A percentile compares a stretch with the other conserved stretches of the same genome.
Conservation (phyloP, 2,113 vertebrate genomes). For the Diphyllodes magnificus region DNA sequence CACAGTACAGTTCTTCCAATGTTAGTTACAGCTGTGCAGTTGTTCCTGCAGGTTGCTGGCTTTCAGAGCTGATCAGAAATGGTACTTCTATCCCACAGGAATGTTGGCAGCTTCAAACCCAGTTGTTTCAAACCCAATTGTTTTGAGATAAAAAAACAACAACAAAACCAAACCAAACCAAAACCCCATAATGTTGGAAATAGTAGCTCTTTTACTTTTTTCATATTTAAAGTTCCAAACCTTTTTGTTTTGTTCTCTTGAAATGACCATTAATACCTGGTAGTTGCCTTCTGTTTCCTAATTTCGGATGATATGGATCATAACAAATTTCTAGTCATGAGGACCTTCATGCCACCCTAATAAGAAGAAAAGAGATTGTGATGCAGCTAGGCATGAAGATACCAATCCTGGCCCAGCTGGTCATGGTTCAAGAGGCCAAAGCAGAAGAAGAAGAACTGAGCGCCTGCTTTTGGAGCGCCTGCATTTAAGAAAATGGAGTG, state of each 20-base stretch:
- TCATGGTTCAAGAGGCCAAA: background rate
- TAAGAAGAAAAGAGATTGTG: background rate
- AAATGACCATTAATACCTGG: background rate
- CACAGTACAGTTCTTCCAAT: background rate
- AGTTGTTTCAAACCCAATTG: background rate
- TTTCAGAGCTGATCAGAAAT: background rate
- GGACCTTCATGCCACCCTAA: background rate
- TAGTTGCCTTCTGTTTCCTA: background rate
- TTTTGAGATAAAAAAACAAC: background rate
- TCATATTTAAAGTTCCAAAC: background rate
- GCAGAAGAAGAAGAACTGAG: background rate
- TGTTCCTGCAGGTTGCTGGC: background rate
- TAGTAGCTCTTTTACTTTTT: background rate
- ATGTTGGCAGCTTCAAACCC: background rate
- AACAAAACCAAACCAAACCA: background rate
- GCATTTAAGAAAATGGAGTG: background rate
- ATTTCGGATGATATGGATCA: background rate
- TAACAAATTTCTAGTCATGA: background rate
- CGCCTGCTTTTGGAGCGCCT: background rate
- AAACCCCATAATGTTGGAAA: background rate
- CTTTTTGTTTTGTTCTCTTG: background rate
- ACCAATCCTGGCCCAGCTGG: background rate
- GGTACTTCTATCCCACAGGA: background rate
- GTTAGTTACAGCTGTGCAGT: background rate
- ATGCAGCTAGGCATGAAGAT: background rate